A percentile compares a stretch with the other conserved stretches of the same genome.
These are phyloP conservation scores for Gonioctena quinquepunctata DNA, from an alignment of 1,140 invertebrate genomes.

Conservation along the genomic window DNA sequence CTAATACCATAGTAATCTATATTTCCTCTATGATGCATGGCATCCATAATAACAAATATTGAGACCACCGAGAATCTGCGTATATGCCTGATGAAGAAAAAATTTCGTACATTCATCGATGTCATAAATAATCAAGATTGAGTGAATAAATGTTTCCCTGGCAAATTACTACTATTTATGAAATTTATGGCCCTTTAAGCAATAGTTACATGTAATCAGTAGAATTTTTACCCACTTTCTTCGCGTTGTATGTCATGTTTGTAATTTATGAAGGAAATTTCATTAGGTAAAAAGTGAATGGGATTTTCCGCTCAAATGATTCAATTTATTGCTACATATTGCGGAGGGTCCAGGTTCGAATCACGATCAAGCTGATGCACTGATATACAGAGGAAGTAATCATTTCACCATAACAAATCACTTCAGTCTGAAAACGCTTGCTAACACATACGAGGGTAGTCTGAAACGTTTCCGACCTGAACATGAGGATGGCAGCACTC, in stretches of 20 bases:
- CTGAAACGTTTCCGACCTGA: no score
- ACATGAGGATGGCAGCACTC: no score
- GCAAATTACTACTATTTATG: not conserved
- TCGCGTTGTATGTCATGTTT: not conserved
- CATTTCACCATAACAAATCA: no score
- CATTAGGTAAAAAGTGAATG: not conserved
- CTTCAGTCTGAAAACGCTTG: no score
- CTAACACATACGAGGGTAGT: no score
- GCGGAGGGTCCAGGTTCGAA: not conserved
- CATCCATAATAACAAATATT: no score
- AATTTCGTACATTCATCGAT: not conserved
- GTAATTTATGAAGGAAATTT: not conserved
- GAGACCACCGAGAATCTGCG: not conserved
- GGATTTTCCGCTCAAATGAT: not conserved
- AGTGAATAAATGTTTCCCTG: not conserved
- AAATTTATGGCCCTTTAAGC: not conserved
- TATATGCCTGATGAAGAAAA: not conserved
- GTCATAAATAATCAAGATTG: not conserved
- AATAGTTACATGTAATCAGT: not conserved
- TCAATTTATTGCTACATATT: not conserved
- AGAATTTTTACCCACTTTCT: not conserved
- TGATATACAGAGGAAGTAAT: no score
- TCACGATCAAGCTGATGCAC: no score
- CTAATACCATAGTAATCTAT: no score
- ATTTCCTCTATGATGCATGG: no score